A percentile compares a stretch with the other conserved stretches of the same genome.
Conservation (phyloP, 1,140 invertebrate genomes). For the Heliothis virescens region DNA sequence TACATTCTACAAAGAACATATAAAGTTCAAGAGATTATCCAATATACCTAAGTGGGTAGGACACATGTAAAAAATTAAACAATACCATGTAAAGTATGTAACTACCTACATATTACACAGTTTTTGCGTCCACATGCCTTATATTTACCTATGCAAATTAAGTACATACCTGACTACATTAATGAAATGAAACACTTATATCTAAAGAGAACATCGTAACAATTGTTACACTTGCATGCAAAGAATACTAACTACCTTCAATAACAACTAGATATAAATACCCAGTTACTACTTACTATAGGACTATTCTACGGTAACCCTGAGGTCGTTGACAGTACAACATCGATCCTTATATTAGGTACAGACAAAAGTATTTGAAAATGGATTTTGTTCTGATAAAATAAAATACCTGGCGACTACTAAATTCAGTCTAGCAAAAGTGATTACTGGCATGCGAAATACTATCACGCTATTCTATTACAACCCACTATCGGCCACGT, state of each 20-base stretch:
- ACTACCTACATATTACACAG: neutral
- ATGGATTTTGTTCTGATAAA: constrained; percentile 32
- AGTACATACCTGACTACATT: neutral
- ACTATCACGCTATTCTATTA: constrained; percentile 37
- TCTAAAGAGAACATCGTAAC: constrained; percentile 26
- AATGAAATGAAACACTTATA: neutral
- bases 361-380: constrained; percentile 39
- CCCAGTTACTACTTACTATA: neutral
- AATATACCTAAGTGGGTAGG: neutral
- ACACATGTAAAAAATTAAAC: too few relatives aligned
- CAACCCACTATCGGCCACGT: constrained; percentile 22
- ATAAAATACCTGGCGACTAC: constrained; percentile 22
- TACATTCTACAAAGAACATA: neutral
- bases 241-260: constrained; percentile 20
- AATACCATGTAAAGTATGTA: too few relatives aligned
- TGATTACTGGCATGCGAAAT: constrained; percentile 45
- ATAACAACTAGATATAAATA: neutral
- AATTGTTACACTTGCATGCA: constrained; percentile 19
- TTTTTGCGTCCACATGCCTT: neutral
- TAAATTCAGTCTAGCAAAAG: constrained; percentile 36
- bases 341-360: neutral
- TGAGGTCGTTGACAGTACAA: constrained; percentile 25
- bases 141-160: constrained; percentile 6
- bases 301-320: neutral
- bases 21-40: neutral